These are phyloP conservation scores for Limanda limanda DNA, from an alignment of 2,113 vertebrate species.

Conservation along the genomic window DNA sequence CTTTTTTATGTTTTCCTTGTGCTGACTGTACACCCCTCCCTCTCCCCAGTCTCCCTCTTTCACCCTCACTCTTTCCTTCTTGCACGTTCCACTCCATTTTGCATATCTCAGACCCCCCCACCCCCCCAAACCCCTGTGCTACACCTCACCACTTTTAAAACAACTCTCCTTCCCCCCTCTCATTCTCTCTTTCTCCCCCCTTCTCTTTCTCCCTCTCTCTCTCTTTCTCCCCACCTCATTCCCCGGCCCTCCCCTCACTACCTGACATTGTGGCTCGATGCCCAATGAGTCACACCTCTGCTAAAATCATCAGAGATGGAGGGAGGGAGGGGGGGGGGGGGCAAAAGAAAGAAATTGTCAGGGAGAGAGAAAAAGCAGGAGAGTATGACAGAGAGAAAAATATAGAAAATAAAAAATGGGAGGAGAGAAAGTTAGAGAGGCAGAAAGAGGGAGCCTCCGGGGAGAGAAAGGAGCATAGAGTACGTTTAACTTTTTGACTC, in stretches of 20 bases:
- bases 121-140: constrained; percentile 17
- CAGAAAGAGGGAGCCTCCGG: constrained; percentile 71
- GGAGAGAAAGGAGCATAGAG: constrained; percentile 80
- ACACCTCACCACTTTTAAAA: constrained; percentile 72
- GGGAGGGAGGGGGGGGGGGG: constrained; percentile 69
- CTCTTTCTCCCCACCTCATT: constrained; percentile 39
- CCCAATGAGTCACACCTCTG: constrained; percentile 86
- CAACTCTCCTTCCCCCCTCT: constrained; percentile 46
- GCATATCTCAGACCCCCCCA: constrained; percentile 72
- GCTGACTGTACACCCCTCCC: constrained; percentile 75
- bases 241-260: constrained; percentile 73
- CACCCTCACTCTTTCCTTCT: constrained; percentile 70
- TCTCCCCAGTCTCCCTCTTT: constrained; percentile 64
- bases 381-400: constrained; percentile 79
- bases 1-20: constrained; percentile 80
- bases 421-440: constrained; percentile 71
- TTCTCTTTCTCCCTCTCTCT: constrained; percentile 6
- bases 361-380: constrained; percentile 78
- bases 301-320: constrained; percentile 85
- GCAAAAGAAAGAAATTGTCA: constrained; percentile 75
- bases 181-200: constrained; percentile 20
- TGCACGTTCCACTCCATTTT: constrained; percentile 76
- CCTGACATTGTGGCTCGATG: constrained; percentile 81
- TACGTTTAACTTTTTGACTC: constrained; percentile 83
- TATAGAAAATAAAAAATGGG: constrained; percentile 80